Percentiles rank a stretch among this genome's conserved stretches.
Evolutionary conservation across 2,888 invertebrate genomes (phyloP).

Genomic region (Scaeva pyrastri): DNA sequence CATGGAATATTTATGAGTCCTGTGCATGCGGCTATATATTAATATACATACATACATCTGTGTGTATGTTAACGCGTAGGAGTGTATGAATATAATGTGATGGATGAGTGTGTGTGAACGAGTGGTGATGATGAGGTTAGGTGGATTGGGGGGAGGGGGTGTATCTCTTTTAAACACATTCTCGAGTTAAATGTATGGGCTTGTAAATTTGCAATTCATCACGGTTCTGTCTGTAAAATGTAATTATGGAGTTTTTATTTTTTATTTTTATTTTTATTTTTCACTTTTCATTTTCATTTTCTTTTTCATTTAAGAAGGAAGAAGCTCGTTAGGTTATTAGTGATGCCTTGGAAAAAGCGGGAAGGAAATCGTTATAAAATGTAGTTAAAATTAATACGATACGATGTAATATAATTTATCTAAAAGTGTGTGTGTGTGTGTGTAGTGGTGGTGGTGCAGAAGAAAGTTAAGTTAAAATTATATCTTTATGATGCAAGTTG

Average conservation of each 20-base stretch:
- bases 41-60: no score
- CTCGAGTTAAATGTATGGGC: constrained; percentile 26
- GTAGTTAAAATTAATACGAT: constrained; percentile 40
- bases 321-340: constrained; percentile 50
- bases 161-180: constrained; percentile 3
- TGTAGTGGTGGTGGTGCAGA: no score
- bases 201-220: constrained; percentile 53
- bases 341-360: constrained; percentile 11
- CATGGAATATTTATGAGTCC: constrained; percentile 56
- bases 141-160: no score
- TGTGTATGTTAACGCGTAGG: neutral
- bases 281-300: neutral
- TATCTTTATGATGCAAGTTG: neutral
- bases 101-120: neutral
- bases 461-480: constrained; percentile 17
- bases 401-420: constrained; percentile 30
- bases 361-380: constrained; percentile 40
- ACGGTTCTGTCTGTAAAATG: constrained; percentile 41
- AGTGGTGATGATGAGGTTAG: neutral
- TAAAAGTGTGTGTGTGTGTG: constrained; percentile 1
- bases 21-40: neutral
- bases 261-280: neutral
- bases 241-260: constrained; percentile 48
- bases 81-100: neutral
- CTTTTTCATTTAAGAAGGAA: constrained; percentile 19